Conservation (phyloP, 2,888 invertebrate genomes). For the Melieria omissa region DNA sequence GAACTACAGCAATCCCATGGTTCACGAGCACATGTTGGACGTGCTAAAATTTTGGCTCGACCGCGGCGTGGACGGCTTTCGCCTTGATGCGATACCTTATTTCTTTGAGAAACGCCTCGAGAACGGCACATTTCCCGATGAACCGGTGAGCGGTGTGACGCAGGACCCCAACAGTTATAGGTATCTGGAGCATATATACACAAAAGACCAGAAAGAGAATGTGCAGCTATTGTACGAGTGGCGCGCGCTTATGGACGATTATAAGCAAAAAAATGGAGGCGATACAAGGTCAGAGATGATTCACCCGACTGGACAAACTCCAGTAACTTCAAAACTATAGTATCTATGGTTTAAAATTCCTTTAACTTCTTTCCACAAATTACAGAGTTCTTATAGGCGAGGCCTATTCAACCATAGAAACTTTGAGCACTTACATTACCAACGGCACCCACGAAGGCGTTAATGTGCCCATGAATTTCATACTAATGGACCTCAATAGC, state of each 20-base stretch:
- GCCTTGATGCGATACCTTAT: constrained; percentile 75
- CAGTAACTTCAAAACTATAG: background rate
- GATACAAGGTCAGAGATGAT: constrained; percentile 54
- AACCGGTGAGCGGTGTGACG: constrained; percentile 68
- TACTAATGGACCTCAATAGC: constrained; percentile 69
- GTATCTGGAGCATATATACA: constrained; percentile 73
- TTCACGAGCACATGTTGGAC: constrained; percentile 75
- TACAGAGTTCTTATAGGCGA: constrained; percentile 62
- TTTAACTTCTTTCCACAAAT: background rate
- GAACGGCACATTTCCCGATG: constrained; percentile 64
- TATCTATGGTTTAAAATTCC: background rate
- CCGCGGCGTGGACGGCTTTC: constrained; percentile 81
- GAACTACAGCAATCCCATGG: constrained; percentile 77
- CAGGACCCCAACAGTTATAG: constrained; percentile 69
- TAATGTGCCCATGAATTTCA: constrained; percentile 76
- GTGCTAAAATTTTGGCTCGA: constrained; percentile 78
- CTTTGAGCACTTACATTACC: constrained; percentile 72
- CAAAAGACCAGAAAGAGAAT: constrained; percentile 72
- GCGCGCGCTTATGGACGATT: constrained; percentile 69
- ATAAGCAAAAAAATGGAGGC: constrained; percentile 59
- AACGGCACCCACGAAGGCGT: constrained; percentile 67
- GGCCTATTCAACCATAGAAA: constrained; percentile 69
- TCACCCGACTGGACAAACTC: background rate
- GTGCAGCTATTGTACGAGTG: constrained; percentile 71
- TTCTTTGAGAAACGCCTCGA: constrained; percentile 67